A percentile compares a stretch with the other conserved stretches of the same genome.
Evolutionary conservation across 2,888 invertebrate species (phyloP).

Genomic region (Vesta saturnalis): DNA sequence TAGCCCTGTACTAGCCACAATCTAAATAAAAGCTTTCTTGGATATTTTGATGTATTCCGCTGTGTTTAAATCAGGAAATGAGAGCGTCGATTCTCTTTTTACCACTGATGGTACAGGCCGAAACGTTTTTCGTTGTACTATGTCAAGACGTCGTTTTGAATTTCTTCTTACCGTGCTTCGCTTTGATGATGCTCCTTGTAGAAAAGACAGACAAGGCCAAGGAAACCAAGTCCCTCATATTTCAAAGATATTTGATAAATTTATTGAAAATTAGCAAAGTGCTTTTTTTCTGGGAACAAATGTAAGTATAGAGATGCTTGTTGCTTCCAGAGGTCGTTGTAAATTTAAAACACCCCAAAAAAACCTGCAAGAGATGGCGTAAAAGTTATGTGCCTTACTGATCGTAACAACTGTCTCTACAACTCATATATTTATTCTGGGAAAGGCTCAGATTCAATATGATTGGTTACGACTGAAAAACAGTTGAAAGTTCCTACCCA

Average conservation of each 20-base stretch:
- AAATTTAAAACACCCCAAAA: not conserved
- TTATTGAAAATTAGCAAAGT: too few relatives aligned
- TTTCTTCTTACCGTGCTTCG: too few relatives aligned
- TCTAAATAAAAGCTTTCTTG: not conserved
- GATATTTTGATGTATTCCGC: not conserved
- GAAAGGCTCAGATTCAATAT: too few relatives aligned
- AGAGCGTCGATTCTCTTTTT: not conserved
- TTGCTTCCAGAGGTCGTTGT: not conserved
- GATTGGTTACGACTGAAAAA: too few relatives aligned
- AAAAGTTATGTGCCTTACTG: conserved; percentile 6
- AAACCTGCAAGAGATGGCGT: too few relatives aligned
- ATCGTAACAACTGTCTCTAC: not conserved
- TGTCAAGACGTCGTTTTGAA: too few relatives aligned
- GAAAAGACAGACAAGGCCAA: too few relatives aligned
- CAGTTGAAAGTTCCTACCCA: too few relatives aligned
- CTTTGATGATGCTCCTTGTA: not conserved
- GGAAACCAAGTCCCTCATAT: not conserved
- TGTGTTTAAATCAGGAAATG: not conserved
- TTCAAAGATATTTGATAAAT: too few relatives aligned
- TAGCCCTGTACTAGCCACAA: too few relatives aligned
- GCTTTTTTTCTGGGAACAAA: not conserved
- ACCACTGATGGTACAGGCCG: not conserved
- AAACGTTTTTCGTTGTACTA: not conserved
- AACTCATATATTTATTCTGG: too few relatives aligned
- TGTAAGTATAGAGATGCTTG: not conserved